Evolutionary conservation across 2,797 vertebrate species (phyloP).

Genomic region (Steatocranus sp.): DNA sequence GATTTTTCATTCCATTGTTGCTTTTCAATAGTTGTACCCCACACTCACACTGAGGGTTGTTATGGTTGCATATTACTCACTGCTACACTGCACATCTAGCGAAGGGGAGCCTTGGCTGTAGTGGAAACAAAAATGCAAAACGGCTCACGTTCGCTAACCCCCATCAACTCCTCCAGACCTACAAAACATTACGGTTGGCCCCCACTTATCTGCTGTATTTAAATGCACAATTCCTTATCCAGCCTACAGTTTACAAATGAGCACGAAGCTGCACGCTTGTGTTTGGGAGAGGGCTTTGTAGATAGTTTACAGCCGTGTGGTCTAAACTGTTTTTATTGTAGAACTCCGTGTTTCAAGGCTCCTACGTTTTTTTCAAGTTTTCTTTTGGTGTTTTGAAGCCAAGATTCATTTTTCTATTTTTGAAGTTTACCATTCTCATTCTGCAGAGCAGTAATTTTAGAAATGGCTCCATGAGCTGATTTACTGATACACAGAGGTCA

Average conservation of each 20-base stretch:
- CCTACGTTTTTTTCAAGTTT: neutral
- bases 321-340: neutral
- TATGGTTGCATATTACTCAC: constrained; percentile 28
- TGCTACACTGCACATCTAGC: neutral
- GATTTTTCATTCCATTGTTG: constrained; percentile 25
- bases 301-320: neutral
- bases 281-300: neutral
- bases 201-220: neutral
- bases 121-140: neutral
- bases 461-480: constrained; percentile 48
- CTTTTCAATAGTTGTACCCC: neutral
- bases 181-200: neutral
- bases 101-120: neutral
- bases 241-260: neutral
- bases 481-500: constrained; percentile 58
- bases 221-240: neutral
- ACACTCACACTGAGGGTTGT: constrained; percentile 36
- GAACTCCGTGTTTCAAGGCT: neutral
- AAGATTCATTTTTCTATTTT: constrained; percentile 24
- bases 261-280: neutral
- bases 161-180: neutral
- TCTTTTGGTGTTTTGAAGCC: constrained; percentile 7
- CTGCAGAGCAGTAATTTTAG: constrained; percentile 47
- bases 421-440: constrained; percentile 12
- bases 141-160: neutral